A percentile compares a stretch with the other conserved stretches of the same genome.
Conservation (phyloP, 2,888 invertebrate species). For the Drosophila monieri region DNA sequence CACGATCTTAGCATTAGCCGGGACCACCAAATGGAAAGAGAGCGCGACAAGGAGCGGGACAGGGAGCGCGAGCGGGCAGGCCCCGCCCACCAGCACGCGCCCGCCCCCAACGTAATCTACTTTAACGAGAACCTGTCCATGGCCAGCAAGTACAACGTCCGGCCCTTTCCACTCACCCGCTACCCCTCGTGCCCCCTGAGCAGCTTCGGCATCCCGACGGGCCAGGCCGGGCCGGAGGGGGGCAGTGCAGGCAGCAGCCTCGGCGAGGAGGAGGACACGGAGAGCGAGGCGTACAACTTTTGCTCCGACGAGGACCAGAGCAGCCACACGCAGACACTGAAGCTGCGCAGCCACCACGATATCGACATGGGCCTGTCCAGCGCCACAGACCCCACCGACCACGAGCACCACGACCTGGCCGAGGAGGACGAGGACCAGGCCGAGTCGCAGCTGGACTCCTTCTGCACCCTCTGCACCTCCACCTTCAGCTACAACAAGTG, state of each 20-base stretch:
- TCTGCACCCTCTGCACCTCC: conserved; percentile 83
- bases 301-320: conserved; percentile 81
- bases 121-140: conserved; percentile 84
- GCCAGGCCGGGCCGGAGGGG: conserved; percentile 6
- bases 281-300: conserved; percentile 79
- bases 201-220: conserved; percentile 52
- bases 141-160: conserved; percentile 82
- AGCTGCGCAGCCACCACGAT: conserved; percentile 37
- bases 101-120: conserved; percentile 79
- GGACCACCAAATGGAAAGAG: conserved; percentile 27
- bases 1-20: conserved; percentile 74
- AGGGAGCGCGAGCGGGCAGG: conserved; percentile 33
- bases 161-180: conserved; percentile 72
- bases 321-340: conserved; percentile 60
- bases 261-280: conserved; percentile 69
- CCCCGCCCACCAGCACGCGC: conserved; percentile 5
- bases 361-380: conserved; percentile 14
- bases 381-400: conserved; percentile 7
- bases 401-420: neutral
- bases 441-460: conserved; percentile 80
- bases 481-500: conserved; percentile 84
- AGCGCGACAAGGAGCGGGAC: conserved; percentile 22
- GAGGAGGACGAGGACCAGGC: conserved; percentile 54
- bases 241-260: conserved; percentile 62
- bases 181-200: conserved; percentile 74